A percentile compares a stretch with the other conserved stretches of the same genome.
Evolutionary conservation across 2,113 vertebrate genomes (phyloP).

Genomic region (Paradisaea rubra): DNA sequence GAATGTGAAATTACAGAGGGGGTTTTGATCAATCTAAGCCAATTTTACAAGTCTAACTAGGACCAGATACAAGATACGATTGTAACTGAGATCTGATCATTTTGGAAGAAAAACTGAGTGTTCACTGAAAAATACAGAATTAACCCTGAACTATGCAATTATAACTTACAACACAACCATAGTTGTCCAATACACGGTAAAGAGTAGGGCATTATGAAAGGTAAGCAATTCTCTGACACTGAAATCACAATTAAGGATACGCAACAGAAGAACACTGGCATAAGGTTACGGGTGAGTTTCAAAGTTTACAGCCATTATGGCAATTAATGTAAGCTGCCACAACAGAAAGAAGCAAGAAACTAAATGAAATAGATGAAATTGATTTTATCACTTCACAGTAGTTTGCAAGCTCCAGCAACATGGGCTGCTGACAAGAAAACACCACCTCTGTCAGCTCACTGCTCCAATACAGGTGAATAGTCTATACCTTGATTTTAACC

Average conservation of each 20-base stretch:
- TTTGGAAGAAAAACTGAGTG: not conserved
- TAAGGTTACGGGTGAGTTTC: not conserved
- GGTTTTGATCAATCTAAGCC: conserved; percentile 34
- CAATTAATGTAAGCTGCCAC: not conserved
- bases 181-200: not conserved
- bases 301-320: not conserved
- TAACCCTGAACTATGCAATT: not conserved
- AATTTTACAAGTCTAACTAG: conserved; percentile 38
- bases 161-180: not conserved
- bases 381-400: not conserved
- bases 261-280: not conserved
- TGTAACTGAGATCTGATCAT: not conserved
- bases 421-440: not conserved
- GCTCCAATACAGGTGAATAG: not conserved
- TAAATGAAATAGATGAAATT: not conserved
- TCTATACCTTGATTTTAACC: not conserved
- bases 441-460: not conserved
- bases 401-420: not conserved
- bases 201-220: not conserved
- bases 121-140: not conserved
- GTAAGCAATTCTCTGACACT: not conserved
- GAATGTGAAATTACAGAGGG: conserved; percentile 33
- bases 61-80: conserved; percentile 41
- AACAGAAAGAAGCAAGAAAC: not conserved
- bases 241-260: not conserved